Evolutionary conservation across 2,888 invertebrate species (phyloP).

Genomic region (Graphium colonna): DNA sequence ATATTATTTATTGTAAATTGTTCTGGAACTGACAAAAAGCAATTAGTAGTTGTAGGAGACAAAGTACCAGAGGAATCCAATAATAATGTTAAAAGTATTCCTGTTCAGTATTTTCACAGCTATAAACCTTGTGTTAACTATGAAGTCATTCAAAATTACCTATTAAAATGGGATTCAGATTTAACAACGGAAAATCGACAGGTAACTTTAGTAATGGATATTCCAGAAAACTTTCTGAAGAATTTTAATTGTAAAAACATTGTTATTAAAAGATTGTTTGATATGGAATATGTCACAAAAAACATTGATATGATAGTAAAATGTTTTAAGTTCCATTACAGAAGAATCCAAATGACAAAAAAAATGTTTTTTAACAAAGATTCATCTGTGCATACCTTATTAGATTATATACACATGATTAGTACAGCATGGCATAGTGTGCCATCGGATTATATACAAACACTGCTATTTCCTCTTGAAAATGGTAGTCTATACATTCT

Average conservation of each 20-base stretch:
- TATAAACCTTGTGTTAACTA: constrained; percentile 34
- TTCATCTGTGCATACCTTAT: constrained; percentile 22
- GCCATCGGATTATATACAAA: constrained; percentile 35
- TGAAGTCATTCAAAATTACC: constrained; percentile 32
- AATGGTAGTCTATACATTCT: constrained; percentile 32
- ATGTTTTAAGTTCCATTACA: constrained; percentile 44
- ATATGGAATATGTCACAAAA: constrained; percentile 34
- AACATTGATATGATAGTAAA: constrained; percentile 36
- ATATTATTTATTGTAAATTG: constrained; percentile 37
- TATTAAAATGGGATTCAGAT: constrained; percentile 40
- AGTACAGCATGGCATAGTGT: constrained; percentile 43
- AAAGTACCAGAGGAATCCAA: constrained; percentile 32
- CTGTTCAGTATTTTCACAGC: constrained; percentile 39
- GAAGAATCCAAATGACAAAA: constrained; percentile 41
- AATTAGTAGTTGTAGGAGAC: constrained; percentile 37
- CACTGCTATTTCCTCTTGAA: constrained; percentile 34
- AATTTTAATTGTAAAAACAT: constrained; percentile 36
- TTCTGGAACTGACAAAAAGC: constrained; percentile 36
- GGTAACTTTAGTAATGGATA: constrained; percentile 35
- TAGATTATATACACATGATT: constrained; percentile 40
- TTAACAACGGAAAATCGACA: constrained; percentile 30
- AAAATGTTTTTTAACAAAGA: constrained; percentile 34
- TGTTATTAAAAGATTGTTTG: constrained; percentile 30
- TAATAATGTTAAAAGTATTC: constrained; percentile 32
- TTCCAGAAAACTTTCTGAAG: constrained; percentile 26